Evolutionary conservation across 2,888 invertebrate genomes (phyloP), one percentile per base, ranked within the genome.

Genomic region (Tetheella fluctuosa): DNA sequence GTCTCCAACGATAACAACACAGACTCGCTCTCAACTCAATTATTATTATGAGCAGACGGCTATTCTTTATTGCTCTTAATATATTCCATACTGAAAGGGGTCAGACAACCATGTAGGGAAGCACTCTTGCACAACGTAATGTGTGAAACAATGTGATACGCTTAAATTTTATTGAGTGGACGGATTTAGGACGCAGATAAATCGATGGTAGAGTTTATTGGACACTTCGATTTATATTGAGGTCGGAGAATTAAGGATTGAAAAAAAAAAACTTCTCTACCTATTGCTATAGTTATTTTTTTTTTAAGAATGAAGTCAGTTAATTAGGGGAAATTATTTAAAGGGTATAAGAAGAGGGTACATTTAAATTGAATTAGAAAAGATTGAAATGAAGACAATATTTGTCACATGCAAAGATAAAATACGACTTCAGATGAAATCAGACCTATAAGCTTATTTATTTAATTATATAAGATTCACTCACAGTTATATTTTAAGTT

Each of bases 61-160:
- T 58, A 62, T 58, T 56, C 67, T 75, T 71, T 71, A 73, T 71
- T 74, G 73, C 66, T 65, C 72, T 68, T 80, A 79, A 78, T 79
- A 72, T 72, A 73, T 75, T 74, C 67, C 34, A 60, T 62, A 60
- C 61, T 60, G 62, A 67, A 60, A 54, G 62, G 68, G 71, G 60
- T 64, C 64, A 60, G 61, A 52, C 55, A 55, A 58, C 60, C 59
- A 60, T 68, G 59, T 62, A 61, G 60, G 62, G 68, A 68, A 58
- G 62, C 59, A 63, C 58, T 60, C 60, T 68, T 70, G 63, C 66
- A 68, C 63, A 69, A 61, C 62, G 58, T 56, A 62, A 59, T 61
- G 65, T 65, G 67, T 64, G 62, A 65, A 67, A 66, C 65, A 62
- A 62, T 64, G 65, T 62, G 61, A 63, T 63, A 64, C 48, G 7